phyloP scores from a whole-genome alignment of 2,113 vertebrate genomes.

The Triplophysa rosa region DNA sequence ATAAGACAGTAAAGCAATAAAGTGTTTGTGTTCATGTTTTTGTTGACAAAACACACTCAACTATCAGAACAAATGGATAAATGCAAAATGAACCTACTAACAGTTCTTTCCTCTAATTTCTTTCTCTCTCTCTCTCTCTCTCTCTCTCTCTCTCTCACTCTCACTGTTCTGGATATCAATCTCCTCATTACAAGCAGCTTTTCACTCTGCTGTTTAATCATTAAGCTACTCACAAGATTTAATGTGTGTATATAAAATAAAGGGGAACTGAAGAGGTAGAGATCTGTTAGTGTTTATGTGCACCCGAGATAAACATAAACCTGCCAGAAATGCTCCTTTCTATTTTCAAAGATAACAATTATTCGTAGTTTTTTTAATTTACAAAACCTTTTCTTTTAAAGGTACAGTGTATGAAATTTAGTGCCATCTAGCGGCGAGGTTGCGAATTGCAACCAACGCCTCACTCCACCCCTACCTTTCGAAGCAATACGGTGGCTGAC shows the following conservation, averaged over 20 bases:
- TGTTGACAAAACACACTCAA: neutral
- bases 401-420: too few relatives aligned
- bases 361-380: too few relatives aligned
- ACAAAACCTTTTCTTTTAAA: too few relatives aligned
- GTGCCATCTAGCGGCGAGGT: too few relatives aligned
- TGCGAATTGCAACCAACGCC: too few relatives aligned
- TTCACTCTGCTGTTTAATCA: slow-evolving; percentile 21
- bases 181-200: slow-evolving; percentile 19
- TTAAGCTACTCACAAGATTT: slow-evolving; percentile 33
- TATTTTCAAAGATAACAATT: too few relatives aligned
- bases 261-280: too few relatives aligned
- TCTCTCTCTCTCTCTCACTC: neutral
- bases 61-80: neutral
- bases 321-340: too few relatives aligned
- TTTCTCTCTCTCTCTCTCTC: neutral
- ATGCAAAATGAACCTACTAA: neutral
- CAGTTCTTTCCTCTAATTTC: neutral
- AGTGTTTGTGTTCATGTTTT: neutral
- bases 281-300: neutral
- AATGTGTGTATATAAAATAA: neutral
- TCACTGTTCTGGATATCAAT: neutral
- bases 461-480: too few relatives aligned
- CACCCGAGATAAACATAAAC: neutral
- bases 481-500: too few relatives aligned
- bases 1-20: neutral